Conservation (phyloP, 2,888 invertebrate species). For the Xestia c-nigrum region DNA sequence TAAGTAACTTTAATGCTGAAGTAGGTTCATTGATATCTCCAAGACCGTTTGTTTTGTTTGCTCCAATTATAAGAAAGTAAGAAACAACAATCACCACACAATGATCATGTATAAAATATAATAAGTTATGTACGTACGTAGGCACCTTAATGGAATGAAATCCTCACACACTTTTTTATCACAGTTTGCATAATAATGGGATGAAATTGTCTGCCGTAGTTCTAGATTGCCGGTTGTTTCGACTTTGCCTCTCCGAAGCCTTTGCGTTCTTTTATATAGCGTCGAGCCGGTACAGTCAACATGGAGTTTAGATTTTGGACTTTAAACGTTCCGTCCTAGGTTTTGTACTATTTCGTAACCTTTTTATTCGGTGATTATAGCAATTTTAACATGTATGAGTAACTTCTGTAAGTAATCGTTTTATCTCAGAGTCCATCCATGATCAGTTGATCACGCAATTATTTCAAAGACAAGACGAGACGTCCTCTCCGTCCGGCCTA, state of each 20-base stretch:
- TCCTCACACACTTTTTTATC: background rate
- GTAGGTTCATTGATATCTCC: too few species aligned
- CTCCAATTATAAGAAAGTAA: background rate
- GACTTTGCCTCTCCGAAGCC: background rate
- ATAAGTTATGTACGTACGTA: constrained; percentile 2
- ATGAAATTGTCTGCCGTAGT: background rate
- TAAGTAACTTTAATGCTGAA: background rate
- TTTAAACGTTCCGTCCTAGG: background rate
- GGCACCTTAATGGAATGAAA: background rate
- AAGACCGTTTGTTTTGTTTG: background rate
- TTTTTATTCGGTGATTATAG: background rate
- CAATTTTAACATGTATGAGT: too few species aligned
- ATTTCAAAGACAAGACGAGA: background rate
- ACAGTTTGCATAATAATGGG: background rate
- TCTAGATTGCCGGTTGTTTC: background rate
- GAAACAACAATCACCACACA: background rate
- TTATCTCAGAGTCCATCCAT: background rate
- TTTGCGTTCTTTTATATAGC: constrained; percentile 9
- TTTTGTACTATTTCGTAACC: background rate
- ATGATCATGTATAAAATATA: background rate
- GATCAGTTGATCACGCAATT: background rate
- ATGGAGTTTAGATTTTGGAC: constrained; percentile 20
- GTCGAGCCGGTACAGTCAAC: background rate
- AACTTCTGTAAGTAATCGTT: background rate
- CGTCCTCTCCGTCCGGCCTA: background rate